A percentile compares a stretch with the other conserved stretches of the same genome.
phyloP scores from a whole-genome alignment of 2,113 vertebrate genomes.

The Phrynosoma blainvillii region DNA sequence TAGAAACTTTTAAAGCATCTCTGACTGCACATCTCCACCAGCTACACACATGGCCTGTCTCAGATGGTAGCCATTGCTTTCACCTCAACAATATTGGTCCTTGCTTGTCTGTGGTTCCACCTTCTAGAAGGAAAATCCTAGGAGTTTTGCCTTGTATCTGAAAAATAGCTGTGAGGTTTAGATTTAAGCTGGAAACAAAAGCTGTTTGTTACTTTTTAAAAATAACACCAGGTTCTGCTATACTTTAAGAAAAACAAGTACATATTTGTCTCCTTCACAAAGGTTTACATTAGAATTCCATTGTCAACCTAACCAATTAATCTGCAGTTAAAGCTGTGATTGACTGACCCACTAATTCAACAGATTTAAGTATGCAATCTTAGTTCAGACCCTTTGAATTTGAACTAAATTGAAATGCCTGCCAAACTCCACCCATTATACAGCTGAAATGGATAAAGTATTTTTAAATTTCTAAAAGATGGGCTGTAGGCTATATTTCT shows the following conservation, averaged over 20 bases:
- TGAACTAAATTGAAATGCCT: not conserved
- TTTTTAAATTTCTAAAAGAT: not conserved
- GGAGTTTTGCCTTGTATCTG: not conserved
- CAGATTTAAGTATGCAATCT: not conserved
- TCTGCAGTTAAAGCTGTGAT: not conserved
- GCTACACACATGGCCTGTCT: not conserved
- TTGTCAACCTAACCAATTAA: not conserved
- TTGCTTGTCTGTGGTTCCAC: not conserved
- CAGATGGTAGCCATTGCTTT: not conserved
- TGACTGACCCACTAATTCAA: not conserved
- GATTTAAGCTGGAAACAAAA: not conserved
- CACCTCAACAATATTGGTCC: not conserved
- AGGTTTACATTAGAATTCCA: not conserved
- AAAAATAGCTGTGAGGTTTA: not conserved
- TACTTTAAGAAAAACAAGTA: not conserved
- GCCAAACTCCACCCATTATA: not conserved
- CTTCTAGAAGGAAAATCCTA: not conserved
- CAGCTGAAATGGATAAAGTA: not conserved
- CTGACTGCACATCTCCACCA: not conserved
- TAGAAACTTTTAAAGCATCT: not conserved
- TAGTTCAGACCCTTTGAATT: not conserved
- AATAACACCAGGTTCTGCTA: not conserved
- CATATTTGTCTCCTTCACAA: not conserved
- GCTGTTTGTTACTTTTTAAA: not conserved
- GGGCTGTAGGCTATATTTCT: too few species aligned